Evolutionary conservation across 2,113 vertebrate genomes (phyloP), one percentile per base, ranked within the genome.

Genomic region (Chaetorhynchus papuensis): DNA sequence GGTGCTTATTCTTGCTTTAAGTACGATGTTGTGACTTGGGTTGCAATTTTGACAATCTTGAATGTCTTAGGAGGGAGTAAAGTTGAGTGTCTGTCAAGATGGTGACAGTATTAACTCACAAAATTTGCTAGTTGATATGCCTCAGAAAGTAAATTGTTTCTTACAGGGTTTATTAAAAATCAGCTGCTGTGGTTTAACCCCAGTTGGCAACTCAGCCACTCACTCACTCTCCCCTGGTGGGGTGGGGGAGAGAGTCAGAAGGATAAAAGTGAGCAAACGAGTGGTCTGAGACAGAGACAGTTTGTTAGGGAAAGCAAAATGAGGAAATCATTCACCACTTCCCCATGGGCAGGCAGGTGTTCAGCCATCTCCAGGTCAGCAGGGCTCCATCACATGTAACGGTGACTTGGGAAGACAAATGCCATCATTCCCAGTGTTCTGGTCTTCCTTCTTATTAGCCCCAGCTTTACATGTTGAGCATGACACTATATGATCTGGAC

Each of bases 301-400:
- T 44, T 69, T 56, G 22, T 69, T 42, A 44, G 28, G 49, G 37
- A 63, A 44, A 56, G 11, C 27, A 56, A 26, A 44, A 63, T 21
- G 17, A n/a, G 16, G 42, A 42, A 39, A 42, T 75, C 1, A 2
- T 50, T 68, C 31, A 3, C 23, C 4, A 2, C 31, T 44, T 63
- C 28, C 24, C 24, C 13, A 3, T 23, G 44, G 61, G 12, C 28
- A 68, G 19, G 47, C 35, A 63, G 69, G 28, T 63, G 42, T 39
- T 63, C 21, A 27, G 35, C 27, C 17, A 10, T 11, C 35, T 68
- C 54, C 56, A 57, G 56, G 42, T 9, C 28, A n/a, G 42, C 42
- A n/a, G 35, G 69, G 42, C 14, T 81, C 28, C 8, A 8, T 60
- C 53, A 28, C 0, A 0, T 1, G 7, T 54, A 4, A 13, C 2